Base-by-base conservation (phyloP, 2,797 vertebrate species). In the Enteromius anoplus region DNA sequence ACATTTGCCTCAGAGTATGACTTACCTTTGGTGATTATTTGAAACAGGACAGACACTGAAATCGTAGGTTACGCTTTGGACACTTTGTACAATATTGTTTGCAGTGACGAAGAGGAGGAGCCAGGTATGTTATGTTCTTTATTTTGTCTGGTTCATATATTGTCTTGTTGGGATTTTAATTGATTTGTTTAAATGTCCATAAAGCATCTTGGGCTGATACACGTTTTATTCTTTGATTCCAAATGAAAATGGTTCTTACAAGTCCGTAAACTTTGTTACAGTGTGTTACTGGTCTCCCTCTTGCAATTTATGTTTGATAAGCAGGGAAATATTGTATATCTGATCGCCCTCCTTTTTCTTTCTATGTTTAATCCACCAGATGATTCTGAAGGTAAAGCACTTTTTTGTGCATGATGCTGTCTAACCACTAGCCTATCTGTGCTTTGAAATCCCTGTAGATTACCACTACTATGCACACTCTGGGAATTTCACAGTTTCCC, bases 51-150 rank as follows among this genome's bases (percentile, higher is more conserved):
- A 45, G 98, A 99, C 94, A 98, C 98, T 84, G 98, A 99, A 96
- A 99, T 99, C 91, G 97, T 99, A 77, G 98, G 97, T 88, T 99
- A 99, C 89, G 96, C 98, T 92, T 94, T 99, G 95, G 98, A 99
- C 92, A 99, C 98, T 0, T 93, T 99, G 37, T 98, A 96, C 94
- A 99, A 99, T 88, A 91, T 99, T 86, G 96, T 99, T 92, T 97
- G 96, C 81, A 99, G 97, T 83, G 98, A 99, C 80, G 95, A 97
- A 66, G 98, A 99, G 89, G 98, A 99, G 89, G 96, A 98, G 81
- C 96, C 95, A 96, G 97, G 97, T 99, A 96, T 90, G 88, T 81
- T 19, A 9, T 70, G 3, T 60, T 70, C 26, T 72, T 58, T 45
- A 2, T 17, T 32, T 26, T 3, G 4, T 53, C 42, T 73, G 32